Base-by-base conservation (phyloP, 2,113 vertebrate genomes). In the Pao palembangensis region DNA sequence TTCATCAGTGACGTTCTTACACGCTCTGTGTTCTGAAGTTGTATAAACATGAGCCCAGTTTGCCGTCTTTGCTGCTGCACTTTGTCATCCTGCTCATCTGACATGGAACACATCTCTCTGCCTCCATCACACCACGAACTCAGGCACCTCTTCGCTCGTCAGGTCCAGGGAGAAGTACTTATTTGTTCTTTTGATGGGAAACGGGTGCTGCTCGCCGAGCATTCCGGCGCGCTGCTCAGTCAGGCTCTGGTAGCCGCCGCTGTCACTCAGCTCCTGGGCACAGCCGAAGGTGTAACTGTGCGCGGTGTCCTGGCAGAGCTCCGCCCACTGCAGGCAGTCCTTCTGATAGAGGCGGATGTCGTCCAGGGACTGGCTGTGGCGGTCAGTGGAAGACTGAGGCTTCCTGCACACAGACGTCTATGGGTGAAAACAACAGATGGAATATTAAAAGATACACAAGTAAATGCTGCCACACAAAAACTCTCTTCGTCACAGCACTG, bases 281-380 rank as follows among this genome's bases (percentile, higher is more conserved):
- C 96, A 99, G 52, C 97, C 97, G 0, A 99, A 99, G 0, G 96
- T 99, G 87, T 94, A 98, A 82, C 97, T 99, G 89, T 99, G 97
- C 12, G 97, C 95, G 0, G 95, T 93, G 78, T 99, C 97, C 85
- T 98, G 97, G 89, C 94, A 96, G 43, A 96, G 93, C 81, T 93
- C 92, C 6, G 95, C 93, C 79, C 96, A 78, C 82, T 93, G 94
- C 67, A 94, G 79, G 79, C 94, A 95, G 90, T 95, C 94, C 78
- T 94, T 98, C 87, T 99, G 96, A 85, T 95, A 94, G 52, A 98
- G 91, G 70, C 97, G 90, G 68, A 99, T 88, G 85, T 99, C 97
- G 1, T 99, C 97, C 46, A 99, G 91, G 58, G 96, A 99, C 76
- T 99, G 91, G 90, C 96, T 99, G 83, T 99, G 97, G 5, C 97